Conservation (phyloP, 2,888 invertebrate species). For the Zonitis immaculata region DNA sequence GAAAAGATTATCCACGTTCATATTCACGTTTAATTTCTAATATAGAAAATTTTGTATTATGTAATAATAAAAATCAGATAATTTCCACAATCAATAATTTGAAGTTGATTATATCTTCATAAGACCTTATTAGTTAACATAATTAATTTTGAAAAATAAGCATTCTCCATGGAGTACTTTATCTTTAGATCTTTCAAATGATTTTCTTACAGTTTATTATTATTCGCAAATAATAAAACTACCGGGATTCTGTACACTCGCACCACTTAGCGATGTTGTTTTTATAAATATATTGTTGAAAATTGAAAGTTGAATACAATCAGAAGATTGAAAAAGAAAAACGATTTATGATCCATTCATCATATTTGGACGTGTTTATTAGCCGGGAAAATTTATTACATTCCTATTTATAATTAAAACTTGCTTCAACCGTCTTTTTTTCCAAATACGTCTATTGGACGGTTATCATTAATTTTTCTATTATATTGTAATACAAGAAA, state of each 20-base stretch:
- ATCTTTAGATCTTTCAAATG: conserved; percentile 13
- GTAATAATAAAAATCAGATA: no score
- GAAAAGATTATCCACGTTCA: no score
- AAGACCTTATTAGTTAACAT: conserved; percentile 25
- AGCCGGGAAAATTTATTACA: conserved; percentile 5
- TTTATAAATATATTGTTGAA: no score
- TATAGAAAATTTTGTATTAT: no score
- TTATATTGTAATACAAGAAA: conserved; percentile 3
- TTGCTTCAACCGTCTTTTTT: conserved; percentile 1
- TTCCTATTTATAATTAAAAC: conserved; percentile 11
- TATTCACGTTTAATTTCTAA: no score
- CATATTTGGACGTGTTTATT: conserved; percentile 6
- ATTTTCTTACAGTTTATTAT: no score
- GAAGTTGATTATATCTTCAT: conserved; percentile 13
- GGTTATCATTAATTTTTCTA: conserved; percentile 11
- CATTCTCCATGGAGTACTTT: conserved; percentile 22
- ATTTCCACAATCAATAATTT: conserved; percentile 8
- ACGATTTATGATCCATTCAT: conserved; percentile 3
- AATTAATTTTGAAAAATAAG: conserved; percentile 34
- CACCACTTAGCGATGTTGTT: no score
- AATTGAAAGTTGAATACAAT: not conserved
- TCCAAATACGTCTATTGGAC: not conserved
- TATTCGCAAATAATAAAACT: no score
- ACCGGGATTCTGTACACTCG: no score
- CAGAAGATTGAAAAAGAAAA: no score